Conservation (phyloP, 2,113 vertebrate genomes). For the Gobiocypris rarus region DNA sequence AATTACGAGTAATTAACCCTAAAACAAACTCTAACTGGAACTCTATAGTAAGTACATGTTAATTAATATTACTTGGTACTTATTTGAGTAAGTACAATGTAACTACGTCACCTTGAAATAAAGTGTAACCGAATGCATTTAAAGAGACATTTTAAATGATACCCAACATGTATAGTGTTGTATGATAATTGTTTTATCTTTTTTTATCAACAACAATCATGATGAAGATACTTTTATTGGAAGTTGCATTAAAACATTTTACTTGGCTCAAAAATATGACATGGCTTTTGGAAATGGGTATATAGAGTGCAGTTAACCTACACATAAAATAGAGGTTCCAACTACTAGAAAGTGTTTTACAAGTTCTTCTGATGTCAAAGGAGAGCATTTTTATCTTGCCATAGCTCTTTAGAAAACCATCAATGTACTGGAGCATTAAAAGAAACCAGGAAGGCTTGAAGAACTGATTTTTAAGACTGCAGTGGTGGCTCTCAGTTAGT, state of each 20-base stretch:
- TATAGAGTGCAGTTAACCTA: background rate
- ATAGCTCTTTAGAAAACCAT: background rate
- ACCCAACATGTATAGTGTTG: too few relatives aligned
- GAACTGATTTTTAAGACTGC: background rate
- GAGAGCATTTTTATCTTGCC: background rate
- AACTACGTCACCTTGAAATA: too few relatives aligned
- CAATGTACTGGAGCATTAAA: background rate
- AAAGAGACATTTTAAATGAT: too few relatives aligned
- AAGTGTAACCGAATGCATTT: too few relatives aligned
- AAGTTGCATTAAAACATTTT: background rate
- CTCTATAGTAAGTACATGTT: too few relatives aligned
- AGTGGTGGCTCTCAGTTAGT: background rate
- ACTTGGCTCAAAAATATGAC: background rate
- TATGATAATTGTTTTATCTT: too few relatives aligned
- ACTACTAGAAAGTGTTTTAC: background rate
- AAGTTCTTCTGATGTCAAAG: background rate
- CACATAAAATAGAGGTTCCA: background rate
- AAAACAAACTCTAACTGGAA: too few relatives aligned
- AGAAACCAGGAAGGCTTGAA: constrained; percentile 15
- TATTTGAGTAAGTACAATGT: too few relatives aligned
- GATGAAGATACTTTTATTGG: background rate
- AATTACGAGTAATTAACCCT: too few relatives aligned
- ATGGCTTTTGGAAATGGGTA: background rate
- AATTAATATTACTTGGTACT: too few relatives aligned
- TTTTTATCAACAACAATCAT: background rate